Evolutionary conservation across 2,113 vertebrate genomes (phyloP).

Genomic region (Prinia subflava): DNA sequence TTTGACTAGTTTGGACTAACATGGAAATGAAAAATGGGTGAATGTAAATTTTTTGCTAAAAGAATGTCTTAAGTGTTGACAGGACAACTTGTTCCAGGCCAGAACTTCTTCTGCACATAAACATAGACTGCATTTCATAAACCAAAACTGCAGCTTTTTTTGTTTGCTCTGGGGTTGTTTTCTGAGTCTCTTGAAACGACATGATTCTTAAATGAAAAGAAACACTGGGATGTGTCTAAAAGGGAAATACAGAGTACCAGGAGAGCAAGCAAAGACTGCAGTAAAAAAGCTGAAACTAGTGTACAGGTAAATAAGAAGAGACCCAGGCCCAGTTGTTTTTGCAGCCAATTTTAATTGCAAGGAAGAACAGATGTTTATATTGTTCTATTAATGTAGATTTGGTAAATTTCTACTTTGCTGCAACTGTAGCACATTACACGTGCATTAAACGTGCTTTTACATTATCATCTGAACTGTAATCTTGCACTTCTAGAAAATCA

Average conservation of each 20-base stretch:
- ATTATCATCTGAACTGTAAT: not conserved
- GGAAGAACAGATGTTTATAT: not conserved
- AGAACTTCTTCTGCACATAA: slow-evolving; percentile 28
- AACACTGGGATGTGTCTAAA: not conserved
- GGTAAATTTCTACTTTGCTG: not conserved
- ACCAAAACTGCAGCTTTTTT: not conserved
- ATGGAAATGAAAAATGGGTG: not conserved
- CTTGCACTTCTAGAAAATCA: not conserved
- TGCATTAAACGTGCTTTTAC: not conserved
- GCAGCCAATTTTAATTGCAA: not conserved
- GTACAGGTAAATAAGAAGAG: not conserved
- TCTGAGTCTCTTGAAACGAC: not conserved
- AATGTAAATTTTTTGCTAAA: not conserved
- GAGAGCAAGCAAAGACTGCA: not conserved
- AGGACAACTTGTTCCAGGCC: not conserved
- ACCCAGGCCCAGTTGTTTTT: not conserved
- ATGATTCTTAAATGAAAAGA: not conserved
- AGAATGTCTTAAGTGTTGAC: not conserved
- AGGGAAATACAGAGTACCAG: not conserved
- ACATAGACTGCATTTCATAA: slow-evolving; percentile 1
- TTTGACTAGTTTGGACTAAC: not conserved
- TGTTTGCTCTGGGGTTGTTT: slow-evolving; percentile 12
- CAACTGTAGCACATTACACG: not conserved
- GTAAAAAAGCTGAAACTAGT: not conserved
- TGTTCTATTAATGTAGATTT: not conserved